A percentile compares a stretch with the other conserved stretches of the same genome.
Conservation (phyloP, 2,888 invertebrate species). For the Pomacea canaliculata region DNA sequence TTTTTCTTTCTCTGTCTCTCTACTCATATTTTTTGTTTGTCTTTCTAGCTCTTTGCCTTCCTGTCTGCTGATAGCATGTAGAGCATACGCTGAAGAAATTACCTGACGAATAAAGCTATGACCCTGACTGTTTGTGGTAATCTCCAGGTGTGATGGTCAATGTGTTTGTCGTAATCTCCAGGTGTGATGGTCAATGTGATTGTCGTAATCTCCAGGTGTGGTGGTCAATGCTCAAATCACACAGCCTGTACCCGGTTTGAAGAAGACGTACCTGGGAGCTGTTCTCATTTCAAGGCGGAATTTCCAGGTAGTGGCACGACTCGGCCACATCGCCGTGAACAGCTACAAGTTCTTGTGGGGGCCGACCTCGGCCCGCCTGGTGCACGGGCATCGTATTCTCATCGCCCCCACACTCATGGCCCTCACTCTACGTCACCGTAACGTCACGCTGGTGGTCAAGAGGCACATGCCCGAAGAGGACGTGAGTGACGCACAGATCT, state of each 20-base stretch:
- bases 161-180: too few species aligned
- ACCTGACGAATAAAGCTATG: too few species aligned
- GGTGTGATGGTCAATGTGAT: too few species aligned
- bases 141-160: too few species aligned
- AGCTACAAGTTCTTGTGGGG: constrained; percentile 30
- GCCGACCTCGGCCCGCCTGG: constrained; percentile 17
- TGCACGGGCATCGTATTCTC: constrained; percentile 34
- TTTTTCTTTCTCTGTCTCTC: constrained; percentile 6
- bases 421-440: constrained; percentile 33
- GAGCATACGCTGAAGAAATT: too few species aligned
- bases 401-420: constrained; percentile 31
- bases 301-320: constrained; percentile 33
- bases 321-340: constrained; percentile 33
- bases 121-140: too few species aligned
- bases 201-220: constrained; percentile 22
- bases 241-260: constrained; percentile 3
- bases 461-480: constrained; percentile 21
- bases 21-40: neutral
- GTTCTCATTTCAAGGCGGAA: constrained; percentile 34
- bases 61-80: neutral
- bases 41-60: neutral
- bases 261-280: constrained; percentile 35
- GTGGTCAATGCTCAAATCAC: constrained; percentile 38
- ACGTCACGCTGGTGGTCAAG: constrained; percentile 34
- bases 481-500: neutral